Conservation (phyloP, 2,797 vertebrate species). For the Gambelia wislizenii region DNA sequence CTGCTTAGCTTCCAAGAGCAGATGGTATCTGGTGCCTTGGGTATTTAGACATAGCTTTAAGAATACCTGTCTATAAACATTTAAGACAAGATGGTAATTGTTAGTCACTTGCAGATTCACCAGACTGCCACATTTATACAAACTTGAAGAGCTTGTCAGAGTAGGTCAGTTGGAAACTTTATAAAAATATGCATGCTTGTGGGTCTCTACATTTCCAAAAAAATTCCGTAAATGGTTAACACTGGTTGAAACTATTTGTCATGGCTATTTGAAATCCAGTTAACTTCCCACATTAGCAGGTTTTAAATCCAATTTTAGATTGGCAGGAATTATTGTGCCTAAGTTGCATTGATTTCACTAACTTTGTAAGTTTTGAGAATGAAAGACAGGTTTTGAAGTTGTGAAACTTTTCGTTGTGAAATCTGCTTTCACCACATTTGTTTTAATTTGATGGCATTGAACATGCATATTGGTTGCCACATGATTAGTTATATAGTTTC, state of each 20-base stretch:
- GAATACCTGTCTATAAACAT: background rate
- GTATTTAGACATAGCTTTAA: background rate
- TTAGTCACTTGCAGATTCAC: conserved; percentile 10
- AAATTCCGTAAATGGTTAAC: background rate
- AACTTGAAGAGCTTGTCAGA: background rate
- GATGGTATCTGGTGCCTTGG: too few relatives aligned
- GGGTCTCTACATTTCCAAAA: background rate
- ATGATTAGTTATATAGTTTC: background rate
- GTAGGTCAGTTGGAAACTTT: background rate
- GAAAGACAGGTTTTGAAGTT: background rate
- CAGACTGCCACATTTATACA: conserved; percentile 6
- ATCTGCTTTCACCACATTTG: background rate
- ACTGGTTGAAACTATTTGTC: background rate
- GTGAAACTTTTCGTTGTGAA: background rate
- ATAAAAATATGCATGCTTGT: background rate
- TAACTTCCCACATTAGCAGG: background rate
- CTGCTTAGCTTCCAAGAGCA: too few relatives aligned
- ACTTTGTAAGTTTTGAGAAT: background rate
- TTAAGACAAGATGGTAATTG: conserved; percentile 9
- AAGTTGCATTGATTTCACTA: background rate
- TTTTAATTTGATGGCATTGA: background rate
- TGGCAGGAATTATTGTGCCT: background rate
- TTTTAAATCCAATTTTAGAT: background rate
- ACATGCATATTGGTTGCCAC: background rate
- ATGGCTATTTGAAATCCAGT: background rate